Conservation (phyloP, 2,888 invertebrate genomes). For the Acrobasis consociella region DNA sequence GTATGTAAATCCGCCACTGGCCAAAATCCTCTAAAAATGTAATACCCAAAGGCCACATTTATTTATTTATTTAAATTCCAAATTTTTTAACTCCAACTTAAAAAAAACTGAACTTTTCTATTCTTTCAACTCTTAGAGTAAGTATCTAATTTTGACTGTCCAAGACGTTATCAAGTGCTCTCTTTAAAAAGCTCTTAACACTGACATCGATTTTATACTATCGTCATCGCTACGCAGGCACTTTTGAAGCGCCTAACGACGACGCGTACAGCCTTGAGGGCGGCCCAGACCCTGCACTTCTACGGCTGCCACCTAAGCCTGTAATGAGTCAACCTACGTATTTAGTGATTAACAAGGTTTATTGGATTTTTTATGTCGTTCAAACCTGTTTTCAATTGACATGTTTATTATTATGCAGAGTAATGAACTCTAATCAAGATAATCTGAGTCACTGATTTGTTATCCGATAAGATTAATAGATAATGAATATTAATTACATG, state of each 20-base stretch:
- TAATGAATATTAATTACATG: neutral
- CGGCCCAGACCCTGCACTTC: conserved; percentile 49
- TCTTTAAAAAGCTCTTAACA: neutral
- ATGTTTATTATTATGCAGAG: conserved; percentile 2
- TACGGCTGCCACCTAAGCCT: conserved; percentile 50
- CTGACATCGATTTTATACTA: conserved; percentile 1
- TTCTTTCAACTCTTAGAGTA: too few species aligned
- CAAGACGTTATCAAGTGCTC: neutral
- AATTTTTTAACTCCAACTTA: too few species aligned
- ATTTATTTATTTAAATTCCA: too few species aligned
- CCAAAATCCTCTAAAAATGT: too few species aligned
- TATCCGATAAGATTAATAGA: conserved; percentile 1
- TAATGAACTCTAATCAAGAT: conserved; percentile 16
- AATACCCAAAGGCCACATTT: too few species aligned
- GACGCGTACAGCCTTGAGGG: conserved; percentile 37
- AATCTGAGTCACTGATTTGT: conserved; percentile 3
- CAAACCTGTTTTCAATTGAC: neutral
- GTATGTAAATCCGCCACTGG: too few species aligned
- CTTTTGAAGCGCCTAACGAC: neutral
- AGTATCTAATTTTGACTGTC: neutral
- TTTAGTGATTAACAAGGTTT: conserved; percentile 41
- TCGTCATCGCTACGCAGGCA: conserved; percentile 16
- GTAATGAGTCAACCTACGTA: conserved; percentile 46
- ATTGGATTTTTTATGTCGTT: conserved; percentile 13
- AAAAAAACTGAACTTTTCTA: too few species aligned